Evolutionary conservation across 2,797 vertebrate genomes (phyloP).

Genomic region (Rousettus madagascariensis): DNA sequence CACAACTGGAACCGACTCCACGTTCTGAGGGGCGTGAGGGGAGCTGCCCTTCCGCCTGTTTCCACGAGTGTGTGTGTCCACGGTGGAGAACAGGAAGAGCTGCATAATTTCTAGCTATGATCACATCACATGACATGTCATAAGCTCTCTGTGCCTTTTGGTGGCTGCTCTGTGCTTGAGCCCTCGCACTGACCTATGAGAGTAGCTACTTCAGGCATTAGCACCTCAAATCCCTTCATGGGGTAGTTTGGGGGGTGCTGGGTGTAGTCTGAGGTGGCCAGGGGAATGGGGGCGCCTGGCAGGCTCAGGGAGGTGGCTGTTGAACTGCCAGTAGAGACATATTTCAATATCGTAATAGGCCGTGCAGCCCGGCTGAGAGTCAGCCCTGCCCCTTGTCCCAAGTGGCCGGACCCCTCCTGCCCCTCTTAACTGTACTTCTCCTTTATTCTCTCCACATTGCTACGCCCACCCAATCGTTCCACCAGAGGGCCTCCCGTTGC

Average conservation of each 20-base stretch:
- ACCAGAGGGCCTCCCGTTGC: not conserved
- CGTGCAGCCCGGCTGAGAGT: not conserved
- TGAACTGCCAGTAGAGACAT: not conserved
- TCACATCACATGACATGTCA: too few relatives aligned
- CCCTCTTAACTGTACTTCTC: not conserved
- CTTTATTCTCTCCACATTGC: not conserved
- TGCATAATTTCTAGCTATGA: not conserved
- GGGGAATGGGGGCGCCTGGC: not conserved
- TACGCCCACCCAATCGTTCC: fast-evolving
- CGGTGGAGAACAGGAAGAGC: not conserved
- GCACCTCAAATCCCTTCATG: not conserved
- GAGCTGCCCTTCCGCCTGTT: not conserved
- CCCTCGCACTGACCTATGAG: not conserved
- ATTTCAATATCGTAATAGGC: not conserved
- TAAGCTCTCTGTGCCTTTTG: not conserved
- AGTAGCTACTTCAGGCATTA: not conserved
- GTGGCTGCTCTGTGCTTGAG: not conserved
- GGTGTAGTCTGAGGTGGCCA: not conserved
- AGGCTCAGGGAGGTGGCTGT: too few relatives aligned
- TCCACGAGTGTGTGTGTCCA: not conserved
- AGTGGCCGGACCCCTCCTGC: not conserved
- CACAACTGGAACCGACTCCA: not conserved
- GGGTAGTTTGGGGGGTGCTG: not conserved
- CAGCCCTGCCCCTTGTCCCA: not conserved
- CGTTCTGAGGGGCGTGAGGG: not conserved